Base-by-base conservation (phyloP, 1,140 invertebrate genomes). In the Bombus terrestris region DNA sequence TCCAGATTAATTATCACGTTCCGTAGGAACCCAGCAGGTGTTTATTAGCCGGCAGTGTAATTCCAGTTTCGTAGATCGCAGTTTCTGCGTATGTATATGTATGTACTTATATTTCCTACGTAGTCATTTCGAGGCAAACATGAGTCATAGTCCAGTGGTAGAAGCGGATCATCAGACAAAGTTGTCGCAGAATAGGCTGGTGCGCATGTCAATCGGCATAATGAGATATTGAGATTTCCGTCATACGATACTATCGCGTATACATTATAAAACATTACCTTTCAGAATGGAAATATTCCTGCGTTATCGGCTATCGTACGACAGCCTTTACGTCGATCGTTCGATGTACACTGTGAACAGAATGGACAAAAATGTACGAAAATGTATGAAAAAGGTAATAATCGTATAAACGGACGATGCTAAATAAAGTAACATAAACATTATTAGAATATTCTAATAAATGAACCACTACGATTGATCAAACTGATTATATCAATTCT, bases 151-250 rank as follows among this genome's bases (percentile, higher is more conserved):
- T 0, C 18, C 4, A 25, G 6, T 25, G 10, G 22, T 35, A 57
- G 59, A 79, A 59, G 25, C 47, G 22, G 64, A 62, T 69, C 66
- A 39, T 84, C 28, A 13, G 35, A 37, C 53, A 77, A 41, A 47
- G 53, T 22, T 28, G 43, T 37, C 62, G 66, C 39, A 15, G 62
- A n/a, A 74, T 59, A 32, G 41, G 3, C 35, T 35, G 47, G 35
- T 71, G 25, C 35, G 75, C 18, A 25, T 18, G 39, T 72, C 62
- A 32, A 47, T 69, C 62, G 32, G 1, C 4, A 43, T 76, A 76
- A 68, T 47, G 39, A 74, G 43, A 75, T n/a, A 68, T 83, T 62
- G 13, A 77, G 73, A 83, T 41, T 57, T 83, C 43, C 59, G 32
- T 41, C 35, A 15, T 35, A 32, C 57, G n/a, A 53, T 41, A 41